Conservation (phyloP, 2,888 invertebrate species). For the Pristionchus arcanus region DNA sequence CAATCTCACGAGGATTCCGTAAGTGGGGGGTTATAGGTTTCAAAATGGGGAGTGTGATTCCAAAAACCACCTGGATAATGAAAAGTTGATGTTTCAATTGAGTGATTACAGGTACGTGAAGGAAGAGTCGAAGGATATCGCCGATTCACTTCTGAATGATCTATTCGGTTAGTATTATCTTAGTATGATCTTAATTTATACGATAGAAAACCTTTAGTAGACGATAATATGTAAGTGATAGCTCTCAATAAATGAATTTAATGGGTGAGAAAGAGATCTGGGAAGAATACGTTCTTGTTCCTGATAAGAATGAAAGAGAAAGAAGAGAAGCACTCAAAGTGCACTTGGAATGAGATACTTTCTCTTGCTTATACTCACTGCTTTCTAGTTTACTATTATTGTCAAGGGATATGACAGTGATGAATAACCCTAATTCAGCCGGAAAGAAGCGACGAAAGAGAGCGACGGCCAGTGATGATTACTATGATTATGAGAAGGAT, state of each 20-base stretch:
- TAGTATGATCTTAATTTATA: too few species aligned
- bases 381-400: neutral
- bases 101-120: slow-evolving; percentile 53
- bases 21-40: neutral
- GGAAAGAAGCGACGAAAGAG: slow-evolving; percentile 71
- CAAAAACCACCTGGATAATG: neutral
- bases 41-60: neutral
- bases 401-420: neutral
- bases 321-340: slow-evolving; percentile 26
- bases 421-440: slow-evolving; percentile 8
- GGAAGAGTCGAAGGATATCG: slow-evolving; percentile 61
- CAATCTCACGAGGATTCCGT: slow-evolving; percentile 49
- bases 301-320: neutral
- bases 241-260: neutral
- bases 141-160: slow-evolving; percentile 65
- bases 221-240: neutral
- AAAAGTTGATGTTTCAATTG: neutral
- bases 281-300: neutral
- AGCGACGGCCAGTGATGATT: slow-evolving; percentile 63
- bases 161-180: slow-evolving; percentile 61
- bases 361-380: neutral
- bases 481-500: slow-evolving; percentile 72
- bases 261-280: neutral
- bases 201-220: too few species aligned
- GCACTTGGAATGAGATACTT: neutral